Conservation (phyloP, 2,888 invertebrate species). For the Tridacna crocea region DNA sequence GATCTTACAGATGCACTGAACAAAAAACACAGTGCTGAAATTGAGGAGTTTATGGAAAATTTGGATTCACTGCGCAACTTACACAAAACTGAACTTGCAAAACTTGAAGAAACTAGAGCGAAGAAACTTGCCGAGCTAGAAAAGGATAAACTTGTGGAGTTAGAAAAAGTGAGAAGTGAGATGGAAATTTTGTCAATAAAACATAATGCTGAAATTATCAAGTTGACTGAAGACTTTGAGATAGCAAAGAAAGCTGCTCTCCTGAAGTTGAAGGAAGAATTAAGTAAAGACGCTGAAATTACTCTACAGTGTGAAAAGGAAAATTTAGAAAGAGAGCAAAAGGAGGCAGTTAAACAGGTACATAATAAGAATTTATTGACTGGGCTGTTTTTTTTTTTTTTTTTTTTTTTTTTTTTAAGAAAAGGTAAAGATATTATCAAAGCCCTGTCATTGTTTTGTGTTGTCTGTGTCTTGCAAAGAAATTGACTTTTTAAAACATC, state of each 20-base stretch:
- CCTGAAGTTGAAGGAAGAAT: conserved; percentile 39
- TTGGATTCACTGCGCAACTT: conserved; percentile 17
- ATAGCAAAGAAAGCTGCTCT: conserved; percentile 50
- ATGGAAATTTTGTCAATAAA: conserved; percentile 38
- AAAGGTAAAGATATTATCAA: no score
- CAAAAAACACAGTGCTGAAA: conserved; percentile 40
- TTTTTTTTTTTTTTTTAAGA: no score
- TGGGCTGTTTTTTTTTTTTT: no score
- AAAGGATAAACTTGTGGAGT: conserved; percentile 13
- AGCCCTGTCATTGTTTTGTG: no score
- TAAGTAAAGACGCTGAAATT: conserved; percentile 43
- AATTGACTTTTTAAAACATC: no score
- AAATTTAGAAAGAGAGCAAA: conserved; percentile 38
- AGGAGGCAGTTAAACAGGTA: conserved; percentile 34
- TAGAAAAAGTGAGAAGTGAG: conserved; percentile 5
- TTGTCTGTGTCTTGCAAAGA: no score
- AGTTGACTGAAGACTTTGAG: conserved; percentile 52
- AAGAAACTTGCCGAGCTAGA: conserved; percentile 14
- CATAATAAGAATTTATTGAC: no score
- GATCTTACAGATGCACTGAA: conserved; percentile 29
- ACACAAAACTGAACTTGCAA: conserved; percentile 38
- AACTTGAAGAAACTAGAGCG: conserved; percentile 33
- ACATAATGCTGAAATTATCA: conserved; percentile 38
- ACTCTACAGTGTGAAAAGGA: conserved; percentile 37
- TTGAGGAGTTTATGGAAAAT: conserved; percentile 27